Evolutionary conservation across 2,888 invertebrate genomes (phyloP), one percentile per base, ranked within the genome.

Genomic region (Papilio demoleus): DNA sequence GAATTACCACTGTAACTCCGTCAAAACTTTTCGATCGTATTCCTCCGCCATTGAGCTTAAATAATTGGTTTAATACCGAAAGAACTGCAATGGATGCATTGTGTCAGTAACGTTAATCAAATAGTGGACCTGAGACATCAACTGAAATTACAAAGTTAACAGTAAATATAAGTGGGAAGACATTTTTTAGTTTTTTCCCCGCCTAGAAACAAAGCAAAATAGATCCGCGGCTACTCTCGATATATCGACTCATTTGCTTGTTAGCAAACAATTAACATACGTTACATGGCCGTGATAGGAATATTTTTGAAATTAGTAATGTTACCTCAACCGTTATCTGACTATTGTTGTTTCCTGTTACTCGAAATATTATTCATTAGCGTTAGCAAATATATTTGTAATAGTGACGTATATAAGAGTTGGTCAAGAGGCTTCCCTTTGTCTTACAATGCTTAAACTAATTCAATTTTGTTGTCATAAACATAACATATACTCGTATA

Each of bases 181-280:
- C n/a, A n/a, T n/a, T n/a, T n/a, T n/a, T n/a, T n/a, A n/a, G n/a
- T n/a, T n/a, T n/a, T n/a, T n/a, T n/a, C n/a, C n/a, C n/a, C n/a
- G n/a, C n/a, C n/a, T n/a, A n/a, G n/a, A n/a, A n/a, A n/a, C n/a
- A n/a, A n/a, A n/a, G n/a, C n/a, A n/a, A n/a, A n/a, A n/a, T n/a
- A n/a, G n/a, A n/a, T n/a, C n/a, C n/a, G n/a, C n/a, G n/a, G n/a
- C n/a, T n/a, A n/a, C 17, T 19, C 14, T 60, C 58, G 22, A 74
- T 79, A 77, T 80, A 79, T 79, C 75, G 73, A 59, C 71, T 77
- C 69, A 74, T 70, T 60, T 71, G 74, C 76, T 83, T 79, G 86
- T 88, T 88, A 88, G 80, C 81, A 77, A 74, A 78, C 80, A 84
- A 87, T 92, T 88, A 88, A 78, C 86, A 82, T 82, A 80, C 73